Conservation (phyloP, 2,888 invertebrate species). For the Dioctria rufipes region DNA sequence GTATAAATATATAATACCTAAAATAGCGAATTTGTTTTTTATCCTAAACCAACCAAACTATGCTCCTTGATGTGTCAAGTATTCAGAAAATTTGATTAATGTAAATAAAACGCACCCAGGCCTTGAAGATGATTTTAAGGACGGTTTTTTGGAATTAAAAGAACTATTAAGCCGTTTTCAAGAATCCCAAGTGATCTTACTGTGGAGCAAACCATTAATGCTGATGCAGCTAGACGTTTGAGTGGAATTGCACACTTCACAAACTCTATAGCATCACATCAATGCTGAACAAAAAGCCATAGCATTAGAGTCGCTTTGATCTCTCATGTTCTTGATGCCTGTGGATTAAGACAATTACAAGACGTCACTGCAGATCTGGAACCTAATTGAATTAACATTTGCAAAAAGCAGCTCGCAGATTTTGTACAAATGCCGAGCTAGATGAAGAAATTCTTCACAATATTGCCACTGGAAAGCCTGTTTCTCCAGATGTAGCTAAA, state of each 20-base stretch:
- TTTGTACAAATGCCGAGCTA: too few relatives aligned
- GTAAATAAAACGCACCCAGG: slow-evolving; percentile 64
- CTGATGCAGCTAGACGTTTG: slow-evolving; percentile 62
- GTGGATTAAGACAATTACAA: too few relatives aligned
- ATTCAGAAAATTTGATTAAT: slow-evolving; percentile 63
- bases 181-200: slow-evolving; percentile 63
- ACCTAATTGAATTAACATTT: too few relatives aligned
- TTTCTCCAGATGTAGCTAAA: too few relatives aligned
- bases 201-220: slow-evolving; percentile 65
- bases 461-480: too few relatives aligned
- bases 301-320: too few relatives aligned
- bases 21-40: slow-evolving; percentile 1
- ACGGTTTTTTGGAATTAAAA: slow-evolving; percentile 64
- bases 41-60: slow-evolving; percentile 65
- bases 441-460: too few relatives aligned
- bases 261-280: slow-evolving; percentile 62
- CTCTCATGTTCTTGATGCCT: too few relatives aligned
- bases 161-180: slow-evolving; percentile 57
- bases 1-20: too few relatives aligned
- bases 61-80: slow-evolving; percentile 63
- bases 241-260: slow-evolving; percentile 61
- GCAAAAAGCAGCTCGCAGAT: too few relatives aligned
- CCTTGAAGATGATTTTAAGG: slow-evolving; percentile 59
- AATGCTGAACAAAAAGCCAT: too few relatives aligned
- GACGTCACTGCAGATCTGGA: too few relatives aligned